Evolutionary conservation across 2,113 vertebrate species (phyloP), one percentile per base, ranked within the genome.

Genomic region (Labeo rohita): DNA sequence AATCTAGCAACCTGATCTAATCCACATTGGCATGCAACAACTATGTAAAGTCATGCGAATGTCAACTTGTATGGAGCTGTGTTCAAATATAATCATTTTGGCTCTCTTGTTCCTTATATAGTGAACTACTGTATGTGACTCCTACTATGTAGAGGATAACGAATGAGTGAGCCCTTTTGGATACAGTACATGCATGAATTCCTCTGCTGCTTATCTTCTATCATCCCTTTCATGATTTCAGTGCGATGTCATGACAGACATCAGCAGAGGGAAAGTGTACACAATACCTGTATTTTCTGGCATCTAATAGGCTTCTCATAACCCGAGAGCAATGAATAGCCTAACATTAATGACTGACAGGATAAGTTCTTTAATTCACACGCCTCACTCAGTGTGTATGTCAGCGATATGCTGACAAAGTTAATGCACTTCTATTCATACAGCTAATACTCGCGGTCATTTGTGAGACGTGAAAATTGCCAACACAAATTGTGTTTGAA

Each of bases 351-450:
- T 77, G 50, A 75, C 3, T 75, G 75, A 34, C 75, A 77, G 8
- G 15, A 34, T 54, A 6, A 77, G 16, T 54, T 49, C 49, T 77
- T 77, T 54, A 16, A 54, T 52, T 77, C 4, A 0, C 50, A 6
- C 0, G 47, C 47, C 73, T 76, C n/a, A 50, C n/a, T 49, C 47
- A 28, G 4, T 52, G n/a, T 76, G 73, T 28, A 52, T 36, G 75
- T 52, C n/a, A 34, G 49, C 8, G 8, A 54, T 77, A 28, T 54
- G 75, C 50, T 77, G 75, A 77, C 75, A 77, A 16, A 36, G 75
- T 77, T 77, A 54, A 54, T 54, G 8, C 75, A 5, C 23, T 11
- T 54, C 75, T 54, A 36, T 77, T 77, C 75, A 77, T 36, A 54
- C 12, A 18, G 49, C 28, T 36, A 54, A 77, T 54, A 52, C 50